phyloP scores from a whole-genome alignment of 2,888 invertebrate species.

The Synergus laeviventris region DNA sequence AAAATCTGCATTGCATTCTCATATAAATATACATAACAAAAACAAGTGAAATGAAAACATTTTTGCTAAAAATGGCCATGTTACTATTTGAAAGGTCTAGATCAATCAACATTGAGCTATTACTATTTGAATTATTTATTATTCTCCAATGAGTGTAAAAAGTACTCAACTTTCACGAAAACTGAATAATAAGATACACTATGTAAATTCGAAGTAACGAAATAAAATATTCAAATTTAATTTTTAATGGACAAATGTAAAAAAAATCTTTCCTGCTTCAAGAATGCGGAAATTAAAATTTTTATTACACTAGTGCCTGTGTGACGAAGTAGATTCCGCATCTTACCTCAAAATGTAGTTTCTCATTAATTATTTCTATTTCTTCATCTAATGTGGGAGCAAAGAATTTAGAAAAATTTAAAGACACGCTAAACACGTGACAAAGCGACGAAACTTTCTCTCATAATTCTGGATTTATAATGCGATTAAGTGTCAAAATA shows the following conservation, averaged over 20 bases:
- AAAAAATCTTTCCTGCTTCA: not conserved
- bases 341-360: not conserved
- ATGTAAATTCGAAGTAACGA: too few relatives aligned
- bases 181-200: too few relatives aligned
- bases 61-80: not conserved
- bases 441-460: not conserved
- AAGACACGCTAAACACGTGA: not conserved
- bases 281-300: not conserved
- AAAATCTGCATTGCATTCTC: not conserved
- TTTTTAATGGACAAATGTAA: not conserved
- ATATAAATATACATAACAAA: not conserved
- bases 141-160: not conserved
- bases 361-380: not conserved
- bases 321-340: not conserved
- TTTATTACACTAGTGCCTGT: not conserved
- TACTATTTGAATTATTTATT: not conserved
- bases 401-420: not conserved
- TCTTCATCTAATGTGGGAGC: not conserved
- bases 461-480: not conserved
- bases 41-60: not conserved
- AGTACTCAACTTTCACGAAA: not conserved
- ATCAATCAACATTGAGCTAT: not conserved
- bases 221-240: not conserved
- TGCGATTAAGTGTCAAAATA: not conserved
- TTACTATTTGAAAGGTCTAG: not conserved